Base-by-base conservation (phyloP, 2,797 vertebrate genomes). In the Garrulus glandarius region DNA sequence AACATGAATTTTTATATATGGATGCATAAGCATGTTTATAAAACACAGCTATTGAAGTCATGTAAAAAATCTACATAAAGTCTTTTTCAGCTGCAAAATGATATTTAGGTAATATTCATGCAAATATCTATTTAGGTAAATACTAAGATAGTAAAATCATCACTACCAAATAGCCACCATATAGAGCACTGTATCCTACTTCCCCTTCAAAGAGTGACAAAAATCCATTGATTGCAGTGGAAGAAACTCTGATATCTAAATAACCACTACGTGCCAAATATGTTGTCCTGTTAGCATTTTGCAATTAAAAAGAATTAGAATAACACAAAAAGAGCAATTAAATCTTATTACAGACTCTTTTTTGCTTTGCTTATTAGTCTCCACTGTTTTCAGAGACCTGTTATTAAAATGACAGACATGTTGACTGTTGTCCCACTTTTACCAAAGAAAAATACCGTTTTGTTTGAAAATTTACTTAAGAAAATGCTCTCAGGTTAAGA, bases 401-500 rank as follows among this genome's bases (percentile, higher is more conserved):
- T 23, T 34, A 78, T 14, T 47, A 57, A 83, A 81, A 83, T 39
- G 59, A 50, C 8, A 29, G 37, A 6, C 43, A 59, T 44, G 36
- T 89, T 91, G 87, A 83, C 68, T 61, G 37, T 77, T 78, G 60
- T 83, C 80, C 30, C 21, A 37, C 52, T 93, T 93, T 81, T 55
- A 69, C 75, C 87, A 91, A 80, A 87, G 59, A 59, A 68, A 94
- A 96, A 95, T 64, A 92, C 30, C 65, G 76, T 92, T 95, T 95
- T 97, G 86, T 94, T 97, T 97, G 92, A 95, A 96, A 97, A 97
- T 97, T 97, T 97, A 91, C 90, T 93, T 97, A 70, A 94, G 96
- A 92, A 91, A 93, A 88, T 93, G 84, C 77, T 97, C 89, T 91
- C 60, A 93, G 98, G 98, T 98, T 98, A 98, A 98, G 97, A 98